Percentiles rank a stretch among this genome's conserved stretches.
phyloP scores from a whole-genome alignment of 2,797 vertebrate genomes.

The Muraenolepis orangiensis region DNA sequence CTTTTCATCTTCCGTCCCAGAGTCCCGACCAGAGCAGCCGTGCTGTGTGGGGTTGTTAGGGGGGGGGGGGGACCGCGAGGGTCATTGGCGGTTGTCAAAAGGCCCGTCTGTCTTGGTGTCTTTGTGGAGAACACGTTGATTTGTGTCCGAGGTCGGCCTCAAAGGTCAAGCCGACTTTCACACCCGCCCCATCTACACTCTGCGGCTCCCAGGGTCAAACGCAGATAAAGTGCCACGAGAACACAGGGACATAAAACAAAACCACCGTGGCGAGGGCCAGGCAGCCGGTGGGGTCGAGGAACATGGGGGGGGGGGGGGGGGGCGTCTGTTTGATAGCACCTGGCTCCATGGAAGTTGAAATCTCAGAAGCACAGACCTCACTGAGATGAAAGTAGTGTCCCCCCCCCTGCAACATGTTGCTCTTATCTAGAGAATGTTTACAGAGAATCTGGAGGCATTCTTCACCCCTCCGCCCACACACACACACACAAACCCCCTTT shows the following conservation, averaged over 20 bases:
- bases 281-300: no score
- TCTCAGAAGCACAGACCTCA: background rate
- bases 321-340: conserved; percentile 47
- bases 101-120: conserved; percentile 29
- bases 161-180: conserved; percentile 63
- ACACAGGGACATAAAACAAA: background rate
- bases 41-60: background rate
- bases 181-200: conserved; percentile 26
- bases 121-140: conserved; percentile 47
- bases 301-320: background rate
- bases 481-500: conserved; percentile 40
- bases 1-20: background rate
- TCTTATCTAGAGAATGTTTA: conserved; percentile 41
- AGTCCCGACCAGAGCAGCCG: no score
- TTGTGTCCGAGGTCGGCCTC: conserved; percentile 36
- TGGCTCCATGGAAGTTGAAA: conserved; percentile 1
- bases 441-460: conserved; percentile 30
- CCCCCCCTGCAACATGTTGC: conserved; percentile 37
- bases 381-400: conserved; percentile 11
- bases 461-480: no score
- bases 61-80: conserved; percentile 18
- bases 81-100: conserved; percentile 49
- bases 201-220: conserved; percentile 56
- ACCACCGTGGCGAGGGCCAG: background rate
- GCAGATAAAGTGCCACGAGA: conserved; percentile 48